phyloP scores from a whole-genome alignment of 2,888 invertebrate species.

The Agriopis leucophaearia region DNA sequence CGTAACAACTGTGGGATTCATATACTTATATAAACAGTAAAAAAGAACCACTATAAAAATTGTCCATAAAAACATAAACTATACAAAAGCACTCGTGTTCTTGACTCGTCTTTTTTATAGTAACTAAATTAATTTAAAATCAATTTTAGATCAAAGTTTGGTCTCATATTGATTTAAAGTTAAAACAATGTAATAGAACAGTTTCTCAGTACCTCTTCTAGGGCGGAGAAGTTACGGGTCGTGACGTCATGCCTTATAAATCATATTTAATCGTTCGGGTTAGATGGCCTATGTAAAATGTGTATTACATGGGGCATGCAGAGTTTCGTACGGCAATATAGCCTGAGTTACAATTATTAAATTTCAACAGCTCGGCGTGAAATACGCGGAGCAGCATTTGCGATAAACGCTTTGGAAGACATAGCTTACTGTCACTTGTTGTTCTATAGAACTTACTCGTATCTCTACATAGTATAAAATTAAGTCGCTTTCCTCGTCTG shows the following conservation, averaged over 20 bases:
- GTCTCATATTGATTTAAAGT: not conserved
- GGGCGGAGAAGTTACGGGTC: conserved; percentile 55
- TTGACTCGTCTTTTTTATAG: too few species aligned
- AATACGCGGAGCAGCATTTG: conserved; percentile 1
- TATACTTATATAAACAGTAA: too few species aligned
- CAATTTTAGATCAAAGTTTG: too few species aligned
- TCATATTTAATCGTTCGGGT: conserved; percentile 74
- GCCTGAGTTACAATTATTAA: conserved; percentile 41
- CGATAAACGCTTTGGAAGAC: not conserved
- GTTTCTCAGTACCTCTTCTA: conserved; percentile 40
- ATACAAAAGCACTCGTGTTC: too few species aligned
- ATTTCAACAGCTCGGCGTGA: conserved; percentile 20
- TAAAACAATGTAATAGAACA: not conserved
- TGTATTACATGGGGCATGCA: conserved; percentile 46
- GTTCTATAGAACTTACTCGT: too few species aligned
- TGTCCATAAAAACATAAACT: too few species aligned
- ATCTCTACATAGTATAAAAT: too few species aligned
- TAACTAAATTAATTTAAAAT: too few species aligned
- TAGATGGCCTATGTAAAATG: conserved; percentile 63
- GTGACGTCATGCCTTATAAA: conserved; percentile 75
- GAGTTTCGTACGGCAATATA: conserved; percentile 43
- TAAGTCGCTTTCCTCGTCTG: too few species aligned
- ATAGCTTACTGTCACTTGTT: not conserved
- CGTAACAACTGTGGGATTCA: too few species aligned
- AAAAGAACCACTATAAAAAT: too few species aligned